These are phyloP conservation scores for Clarias batrachus DNA, from an alignment of 2,113 vertebrate species.

Conservation along the genomic window DNA sequence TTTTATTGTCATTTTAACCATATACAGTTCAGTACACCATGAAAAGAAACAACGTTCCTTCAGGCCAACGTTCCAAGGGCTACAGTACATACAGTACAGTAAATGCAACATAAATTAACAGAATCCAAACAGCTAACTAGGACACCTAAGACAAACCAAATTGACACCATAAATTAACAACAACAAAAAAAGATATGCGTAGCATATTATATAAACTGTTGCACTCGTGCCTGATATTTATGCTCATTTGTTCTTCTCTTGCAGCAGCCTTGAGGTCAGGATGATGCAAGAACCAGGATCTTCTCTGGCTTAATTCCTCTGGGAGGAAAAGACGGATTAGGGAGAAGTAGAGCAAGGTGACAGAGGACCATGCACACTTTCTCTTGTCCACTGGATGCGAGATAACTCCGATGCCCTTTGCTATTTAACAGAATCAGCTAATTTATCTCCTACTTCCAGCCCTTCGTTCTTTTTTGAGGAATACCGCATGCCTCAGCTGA, in stretches of 20 bases:
- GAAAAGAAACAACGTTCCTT: too few relatives aligned
- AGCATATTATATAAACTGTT: neutral
- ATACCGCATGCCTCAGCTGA: neutral
- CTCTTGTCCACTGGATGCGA: conserved; percentile 44
- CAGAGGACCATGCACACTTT: conserved; percentile 57
- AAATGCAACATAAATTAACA: too few relatives aligned
- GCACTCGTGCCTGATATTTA: neutral
- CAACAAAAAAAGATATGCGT: too few relatives aligned
- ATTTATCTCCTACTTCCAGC: conserved; percentile 34
- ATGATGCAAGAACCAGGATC: conserved; percentile 49
- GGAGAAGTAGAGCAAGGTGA: conserved; percentile 28
- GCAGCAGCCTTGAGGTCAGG: conserved; percentile 54
- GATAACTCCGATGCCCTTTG: conserved; percentile 49
- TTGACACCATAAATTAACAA: too few relatives aligned
- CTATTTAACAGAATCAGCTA: conserved; percentile 47
- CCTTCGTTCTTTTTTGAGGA: conserved; percentile 44
- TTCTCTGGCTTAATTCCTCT: conserved; percentile 5
- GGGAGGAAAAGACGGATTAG: conserved; percentile 31
- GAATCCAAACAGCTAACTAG: too few relatives aligned
- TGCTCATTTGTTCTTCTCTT: conserved; percentile 53
- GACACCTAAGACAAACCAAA: too few relatives aligned
- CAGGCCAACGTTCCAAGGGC: too few relatives aligned
- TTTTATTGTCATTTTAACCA: too few relatives aligned
- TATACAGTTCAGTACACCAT: too few relatives aligned
- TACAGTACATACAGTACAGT: too few relatives aligned